A percentile compares a stretch with the other conserved stretches of the same genome.
Conservation (phyloP, 2,888 invertebrate genomes). For the Pollenia angustigena region DNA sequence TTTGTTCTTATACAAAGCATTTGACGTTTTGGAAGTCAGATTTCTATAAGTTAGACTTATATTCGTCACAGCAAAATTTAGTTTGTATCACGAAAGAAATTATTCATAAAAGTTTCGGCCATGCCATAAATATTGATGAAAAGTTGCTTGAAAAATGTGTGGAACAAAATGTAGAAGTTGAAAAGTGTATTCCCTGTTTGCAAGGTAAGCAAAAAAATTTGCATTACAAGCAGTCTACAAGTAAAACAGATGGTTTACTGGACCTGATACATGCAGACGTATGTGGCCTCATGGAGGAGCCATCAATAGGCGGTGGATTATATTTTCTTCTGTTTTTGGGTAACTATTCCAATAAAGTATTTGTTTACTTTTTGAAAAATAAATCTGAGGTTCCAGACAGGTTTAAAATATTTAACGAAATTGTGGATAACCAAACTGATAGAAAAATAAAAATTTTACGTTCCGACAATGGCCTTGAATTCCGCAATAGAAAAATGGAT, state of each 20-base stretch:
- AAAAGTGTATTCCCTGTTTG: conserved; percentile 19
- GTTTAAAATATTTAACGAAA: conserved; percentile 10
- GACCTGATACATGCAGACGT: conserved; percentile 28
- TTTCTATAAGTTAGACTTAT: conserved; percentile 2
- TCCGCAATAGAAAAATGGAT: conserved; percentile 4
- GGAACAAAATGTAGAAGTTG: background rate
- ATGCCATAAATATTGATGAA: background rate
- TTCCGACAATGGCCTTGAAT: conserved; percentile 39
- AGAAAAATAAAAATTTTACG: conserved; percentile 31
- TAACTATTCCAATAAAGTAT: conserved; percentile 35
- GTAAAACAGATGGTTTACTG: background rate
- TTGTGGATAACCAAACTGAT: background rate
- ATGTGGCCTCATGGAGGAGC: conserved; percentile 28
- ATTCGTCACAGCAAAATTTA: background rate
- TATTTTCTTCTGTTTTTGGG: conserved; percentile 38
- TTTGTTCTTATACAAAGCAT: no score
- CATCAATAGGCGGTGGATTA: conserved; percentile 31
- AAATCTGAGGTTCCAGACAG: conserved; percentile 27
- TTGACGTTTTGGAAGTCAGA: no score
- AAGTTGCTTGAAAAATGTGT: background rate
- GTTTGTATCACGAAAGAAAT: background rate
- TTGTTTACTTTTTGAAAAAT: conserved; percentile 32
- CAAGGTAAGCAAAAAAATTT: conserved; percentile 25
- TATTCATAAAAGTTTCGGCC: conserved; percentile 39
- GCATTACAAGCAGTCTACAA: conserved; percentile 2